A percentile compares a stretch with the other conserved stretches of the same genome.
These are phyloP conservation scores for Lysiphlebus fabarum DNA, from an alignment of 1,140 invertebrate species.

Conservation along the genomic window DNA sequence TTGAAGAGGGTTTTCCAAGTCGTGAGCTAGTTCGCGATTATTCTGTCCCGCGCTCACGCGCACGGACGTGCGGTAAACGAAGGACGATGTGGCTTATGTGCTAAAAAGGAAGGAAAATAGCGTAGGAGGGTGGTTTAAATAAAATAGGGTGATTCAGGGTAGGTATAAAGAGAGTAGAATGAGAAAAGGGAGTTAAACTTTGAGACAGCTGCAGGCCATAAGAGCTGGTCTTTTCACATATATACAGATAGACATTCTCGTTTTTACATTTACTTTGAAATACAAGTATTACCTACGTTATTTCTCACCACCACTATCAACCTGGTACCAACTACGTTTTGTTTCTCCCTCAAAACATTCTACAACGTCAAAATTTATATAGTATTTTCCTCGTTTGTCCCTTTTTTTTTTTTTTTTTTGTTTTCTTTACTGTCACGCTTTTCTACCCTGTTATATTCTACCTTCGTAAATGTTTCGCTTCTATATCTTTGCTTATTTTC, in stretches of 20 bases:
- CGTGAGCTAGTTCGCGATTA: not conserved
- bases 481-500: not conserved
- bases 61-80: constrained; percentile 23
- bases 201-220: constrained; percentile 49
- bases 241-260: not conserved
- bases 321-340: constrained; percentile 13
- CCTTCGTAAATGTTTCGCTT: constrained; percentile 2
- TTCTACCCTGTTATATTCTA: constrained; percentile 11
- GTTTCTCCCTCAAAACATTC: constrained; percentile 11
- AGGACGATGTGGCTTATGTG: constrained; percentile 23
- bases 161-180: too few species aligned
- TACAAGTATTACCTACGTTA: constrained; percentile 17
- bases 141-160: constrained; percentile 17
- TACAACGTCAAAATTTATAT: not conserved
- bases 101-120: constrained; percentile 22
- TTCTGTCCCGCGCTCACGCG: constrained; percentile 11
- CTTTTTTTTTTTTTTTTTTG: constrained; percentile 1
- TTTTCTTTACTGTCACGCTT: not conserved
- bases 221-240: constrained; percentile 26
- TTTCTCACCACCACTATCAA: constrained; percentile 10
- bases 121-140: constrained; percentile 4
- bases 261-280: constrained; percentile 31
- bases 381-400: not conserved
- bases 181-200: constrained; percentile 22
- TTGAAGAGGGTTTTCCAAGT: not conserved